Base-by-base conservation (phyloP, 2,888 invertebrate species). In the Hecatera dysodea region DNA sequence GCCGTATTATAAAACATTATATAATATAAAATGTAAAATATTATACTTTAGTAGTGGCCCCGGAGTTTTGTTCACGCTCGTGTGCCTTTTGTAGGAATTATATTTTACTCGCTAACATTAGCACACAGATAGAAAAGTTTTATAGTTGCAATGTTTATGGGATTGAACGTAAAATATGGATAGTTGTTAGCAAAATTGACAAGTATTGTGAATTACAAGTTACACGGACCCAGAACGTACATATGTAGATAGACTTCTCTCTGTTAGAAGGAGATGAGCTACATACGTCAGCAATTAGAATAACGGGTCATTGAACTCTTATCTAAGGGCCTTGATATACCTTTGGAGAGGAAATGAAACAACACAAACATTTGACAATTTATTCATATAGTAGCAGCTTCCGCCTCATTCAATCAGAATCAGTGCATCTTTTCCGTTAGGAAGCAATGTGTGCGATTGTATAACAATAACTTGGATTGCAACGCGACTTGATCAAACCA, bases 381-480 rank as follows among this genome's bases (percentile, higher is more conserved):
- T 29, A n/a, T 60, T 22, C 17, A 17, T 19, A 19, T 44, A 60
- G 27, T 33, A 15, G 7, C 22, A 36, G 15, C 15, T 24, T 17
- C 24, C 9, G 15, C 33, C 24, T 27, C 27, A 36, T 56, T 22
- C 44, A 65, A 70, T 69, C 50, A 61, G 17, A 11, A 19, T 52
- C 12, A n/a, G 27, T 56, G 12, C 46, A 8, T 17, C 0, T n/a
- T 36, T 27, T 39, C 44, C 53, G 36, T 53, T 68, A 69, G 50
- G 27, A 50, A 64, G 19, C 33, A 36, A 24, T 52, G 55, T 39
- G 19, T 27, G 29, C 39, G 24, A 8, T 55, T 48, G 4, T 50
- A 12, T 1, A 63, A 48, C 53, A 66, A 71, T 71, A 24, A 53
- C 33, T 19, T 22, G 44, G 17, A 59, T 62, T 70, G 39, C 29